Conservation (phyloP, 1,140 invertebrate genomes). For the Drosophila arawakana region DNA sequence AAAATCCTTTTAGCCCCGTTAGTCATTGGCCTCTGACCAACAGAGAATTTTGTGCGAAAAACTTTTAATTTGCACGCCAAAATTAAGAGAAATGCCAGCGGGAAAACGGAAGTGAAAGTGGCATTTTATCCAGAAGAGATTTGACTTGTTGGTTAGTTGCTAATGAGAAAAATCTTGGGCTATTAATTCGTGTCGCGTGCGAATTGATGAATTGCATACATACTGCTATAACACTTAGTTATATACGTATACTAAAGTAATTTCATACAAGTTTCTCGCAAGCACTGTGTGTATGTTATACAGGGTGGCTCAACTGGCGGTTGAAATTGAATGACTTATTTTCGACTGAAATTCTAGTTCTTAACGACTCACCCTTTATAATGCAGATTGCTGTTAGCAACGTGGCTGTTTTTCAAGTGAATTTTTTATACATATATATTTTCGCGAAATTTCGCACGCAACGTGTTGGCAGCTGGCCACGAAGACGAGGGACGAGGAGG, state of each 20-base stretch:
- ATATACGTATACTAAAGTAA: constrained; percentile 2
- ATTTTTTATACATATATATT: constrained; percentile 33
- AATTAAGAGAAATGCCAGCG: constrained; percentile 25
- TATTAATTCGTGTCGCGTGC: constrained; percentile 59
- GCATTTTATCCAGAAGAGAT: constrained; percentile 6
- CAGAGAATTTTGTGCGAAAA: constrained; percentile 43
- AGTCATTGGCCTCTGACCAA: constrained; percentile 1
- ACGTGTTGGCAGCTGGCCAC: constrained; percentile 63
- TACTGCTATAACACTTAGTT: neutral
- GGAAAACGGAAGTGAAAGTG: neutral
- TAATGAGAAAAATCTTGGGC: constrained; percentile 51
- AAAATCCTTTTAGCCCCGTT: constrained; percentile 17
- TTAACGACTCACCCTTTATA: neutral
- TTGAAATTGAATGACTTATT: neutral
- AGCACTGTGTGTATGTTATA: neutral
- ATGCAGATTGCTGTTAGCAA: constrained; percentile 11
- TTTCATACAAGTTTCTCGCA: neutral
- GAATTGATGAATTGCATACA: constrained; percentile 61
- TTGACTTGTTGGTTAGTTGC: constrained; percentile 28
- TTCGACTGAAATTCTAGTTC: neutral
- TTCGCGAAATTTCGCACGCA: constrained; percentile 46
- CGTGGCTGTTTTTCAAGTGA: constrained; percentile 37
- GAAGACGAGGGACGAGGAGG: neutral
- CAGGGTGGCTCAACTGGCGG: neutral
- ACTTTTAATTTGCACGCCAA: constrained; percentile 56